Base-by-base conservation (phyloP, 2,888 invertebrate genomes). In the Drosophila kuntzei region DNA sequence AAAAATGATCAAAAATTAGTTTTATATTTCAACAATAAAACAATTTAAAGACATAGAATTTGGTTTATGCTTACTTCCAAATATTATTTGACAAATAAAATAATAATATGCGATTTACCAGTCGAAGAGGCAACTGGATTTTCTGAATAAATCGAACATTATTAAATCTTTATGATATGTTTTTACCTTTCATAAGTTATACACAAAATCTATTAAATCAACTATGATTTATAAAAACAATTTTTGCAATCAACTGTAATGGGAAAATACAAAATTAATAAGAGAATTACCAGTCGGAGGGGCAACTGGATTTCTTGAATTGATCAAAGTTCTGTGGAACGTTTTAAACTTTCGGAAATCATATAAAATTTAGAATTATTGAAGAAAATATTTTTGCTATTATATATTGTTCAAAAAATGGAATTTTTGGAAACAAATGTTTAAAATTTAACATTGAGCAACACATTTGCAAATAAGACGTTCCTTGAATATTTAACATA, bases 231-330 rank as follows among this genome's bases (percentile, higher is more conserved):
- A n/a, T n/a, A n/a, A n/a, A n/a, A n/a, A n/a, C n/a, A 41, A 41
- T 20, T 16, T 71, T 57, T 27, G 58, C 51, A 76, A 63, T 70
- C 44, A 75, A 76, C 60, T 72, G 59, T 61, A 6, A 6, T 6
- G 0, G 25, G 6, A 9, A 22, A 11, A n/a, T 6, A 27, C 16
- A 29, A n/a, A n/a, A 14, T 14, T 22, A 14, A 12, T 6, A 11
- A 11, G n/a, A 39, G 27, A 75, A 20, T 27, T 16, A 55, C 69
- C 55, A 64, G 62, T 39, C 37, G 62, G 47, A 22, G 41, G 46
- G 41, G 20, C 7, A 64, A 58, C 86, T 82, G 62, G 79, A 60
- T 47, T 72, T 67, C 5, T 8, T 36, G 22, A 71, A n/a, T n/a
- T n/a, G n/a, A n/a, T n/a, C n/a, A n/a, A n/a, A 22, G 18, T 18